Conservation (phyloP, 92 coral and sea anemone genomes). For the Epizoanthus illoricatus region DNA sequence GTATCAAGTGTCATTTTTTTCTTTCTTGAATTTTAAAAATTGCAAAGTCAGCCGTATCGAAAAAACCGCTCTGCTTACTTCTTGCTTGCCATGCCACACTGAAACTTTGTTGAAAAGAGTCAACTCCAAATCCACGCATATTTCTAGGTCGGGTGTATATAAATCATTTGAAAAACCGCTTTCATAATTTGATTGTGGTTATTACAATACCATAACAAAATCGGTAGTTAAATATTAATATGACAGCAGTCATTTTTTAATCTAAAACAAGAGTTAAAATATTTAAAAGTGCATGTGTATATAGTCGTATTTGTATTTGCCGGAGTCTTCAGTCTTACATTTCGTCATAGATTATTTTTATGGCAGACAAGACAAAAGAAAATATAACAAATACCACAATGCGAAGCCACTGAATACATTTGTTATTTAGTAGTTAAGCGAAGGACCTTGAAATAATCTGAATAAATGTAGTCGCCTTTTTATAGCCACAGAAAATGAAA, state of each 20-base stretch:
- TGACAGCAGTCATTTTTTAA: constrained; percentile 10
- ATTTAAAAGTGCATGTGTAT: background rate
- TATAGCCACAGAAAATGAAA: no score
- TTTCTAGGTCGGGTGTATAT: no score
- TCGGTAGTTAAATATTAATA: constrained; percentile 10
- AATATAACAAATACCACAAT: no score
- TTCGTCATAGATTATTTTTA: background rate
- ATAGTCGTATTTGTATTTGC: background rate
- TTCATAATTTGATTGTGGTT: constrained; percentile 9
- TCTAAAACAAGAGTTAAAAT: background rate
- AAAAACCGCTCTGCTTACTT: background rate
- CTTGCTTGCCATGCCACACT: background rate
- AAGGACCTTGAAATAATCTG: no score
- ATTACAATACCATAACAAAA: background rate
- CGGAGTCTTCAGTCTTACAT: no score
- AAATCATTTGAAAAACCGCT: no score
- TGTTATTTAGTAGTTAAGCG: no score
- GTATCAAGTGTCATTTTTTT: constrained; percentile 28
- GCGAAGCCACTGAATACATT: no score
- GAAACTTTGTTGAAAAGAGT: background rate
- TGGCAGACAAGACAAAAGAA: background rate
- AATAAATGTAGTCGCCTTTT: no score
- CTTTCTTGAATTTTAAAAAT: no score
- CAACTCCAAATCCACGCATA: background rate
- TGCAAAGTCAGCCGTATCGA: no score